Base-by-base conservation (phyloP, 2,888 invertebrate species). In the Amiota communis region DNA sequence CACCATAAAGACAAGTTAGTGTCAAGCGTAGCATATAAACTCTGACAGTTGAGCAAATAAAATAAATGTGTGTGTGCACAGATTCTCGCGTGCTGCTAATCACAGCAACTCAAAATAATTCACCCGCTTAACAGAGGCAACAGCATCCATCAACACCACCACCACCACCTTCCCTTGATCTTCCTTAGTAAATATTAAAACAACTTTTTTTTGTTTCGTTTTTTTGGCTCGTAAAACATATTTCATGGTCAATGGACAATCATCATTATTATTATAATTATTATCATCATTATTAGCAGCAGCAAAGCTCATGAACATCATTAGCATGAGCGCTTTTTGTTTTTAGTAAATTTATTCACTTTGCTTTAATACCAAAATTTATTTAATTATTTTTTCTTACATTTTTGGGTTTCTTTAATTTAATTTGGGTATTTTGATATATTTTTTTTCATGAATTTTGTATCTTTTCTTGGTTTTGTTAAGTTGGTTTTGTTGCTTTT, bases 171-270 rank as follows among this genome's bases (percentile, higher is more conserved):
- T 36, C 36, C 36, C 36, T 36, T 36, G 36, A 36, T 36, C 36
- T 6, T 36, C 1, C n/a, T n/a, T n/a, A n/a, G n/a, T n/a, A n/a
- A n/a, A 6, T 36, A 36, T 36, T 36, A 36, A 36, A 36, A 36
- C 36, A 2, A 36, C 36, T 36, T 36, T 36, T 36, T 36, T 36
- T 36, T 36, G 4, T 36, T 36, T 36, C 6, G 2, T 36, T 36
- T 36, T 36, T 36, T 36, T 59, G 59, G 59, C 59, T 71, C 69
- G 17, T 61, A 49, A 63, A 53, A 48, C 72, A 59, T 46, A 73
- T 76, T 78, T 78, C 78, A 78, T 75, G 78, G 78, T 77, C 78
- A 78, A 76, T 61, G 72, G 74, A 74, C 70, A 59, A 17, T 17
- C 17, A 17, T 59, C 20, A 11, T 59, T 4, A 36, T 36, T 6